Conservation (phyloP, 1,140 invertebrate genomes). For the Brachionus paranguensis region DNA sequence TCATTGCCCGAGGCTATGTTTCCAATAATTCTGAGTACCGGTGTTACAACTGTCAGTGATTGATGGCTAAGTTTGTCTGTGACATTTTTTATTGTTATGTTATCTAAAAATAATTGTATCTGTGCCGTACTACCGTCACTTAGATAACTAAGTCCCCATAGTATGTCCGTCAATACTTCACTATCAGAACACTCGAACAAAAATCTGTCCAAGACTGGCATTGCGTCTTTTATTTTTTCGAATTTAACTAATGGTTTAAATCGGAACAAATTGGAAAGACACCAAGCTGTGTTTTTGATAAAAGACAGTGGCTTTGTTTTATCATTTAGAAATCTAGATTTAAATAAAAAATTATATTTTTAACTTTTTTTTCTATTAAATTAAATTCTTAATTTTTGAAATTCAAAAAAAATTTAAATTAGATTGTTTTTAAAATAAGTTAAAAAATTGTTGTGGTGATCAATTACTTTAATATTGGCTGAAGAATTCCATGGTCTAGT, state of each 20-base stretch:
- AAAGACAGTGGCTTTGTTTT: constrained; percentile 68
- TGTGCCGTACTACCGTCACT: constrained; percentile 89
- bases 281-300: constrained; percentile 90
- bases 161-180: constrained; percentile 81
- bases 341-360: neutral
- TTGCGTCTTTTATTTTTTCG: constrained; percentile 76
- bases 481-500: constrained; percentile 84
- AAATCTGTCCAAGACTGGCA: constrained; percentile 83
- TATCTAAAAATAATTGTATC: constrained; percentile 97
- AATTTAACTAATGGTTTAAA: constrained; percentile 65
- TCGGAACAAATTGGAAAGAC: constrained; percentile 90
- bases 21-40: constrained; percentile 52
- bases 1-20: constrained; percentile 57
- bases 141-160: constrained; percentile 99
- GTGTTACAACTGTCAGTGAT: constrained; percentile 43
- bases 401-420: neutral
- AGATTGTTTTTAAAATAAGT: neutral
- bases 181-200: constrained; percentile 94
- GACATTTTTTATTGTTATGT: constrained; percentile 82
- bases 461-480: constrained; percentile 72
- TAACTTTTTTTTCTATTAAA: too few relatives aligned
- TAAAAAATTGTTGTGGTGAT: neutral
- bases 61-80: constrained; percentile 71
- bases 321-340: neutral
- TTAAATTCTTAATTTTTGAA: too few relatives aligned